Conservation (phyloP, 2,797 vertebrate species). For the Cyclopterus lumpus region DNA sequence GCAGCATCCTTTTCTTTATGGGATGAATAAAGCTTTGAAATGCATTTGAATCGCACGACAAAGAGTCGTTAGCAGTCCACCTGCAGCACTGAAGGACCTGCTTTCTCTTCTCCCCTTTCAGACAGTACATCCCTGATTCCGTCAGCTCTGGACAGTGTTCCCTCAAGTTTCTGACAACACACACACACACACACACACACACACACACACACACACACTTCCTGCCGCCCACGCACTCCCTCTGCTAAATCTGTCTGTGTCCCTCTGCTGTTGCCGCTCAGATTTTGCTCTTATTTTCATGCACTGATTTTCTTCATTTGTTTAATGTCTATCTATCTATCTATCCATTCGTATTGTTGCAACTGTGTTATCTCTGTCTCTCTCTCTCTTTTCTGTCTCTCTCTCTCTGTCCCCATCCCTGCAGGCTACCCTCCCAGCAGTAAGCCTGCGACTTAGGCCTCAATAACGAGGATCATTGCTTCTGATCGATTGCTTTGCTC, state of each 20-base stretch:
- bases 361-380: background rate
- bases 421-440: background rate
- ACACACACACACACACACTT: conserved; percentile 52
- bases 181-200: conserved; percentile 31
- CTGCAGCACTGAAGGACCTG: conserved; percentile 33
- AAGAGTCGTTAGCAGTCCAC: conserved; percentile 30
- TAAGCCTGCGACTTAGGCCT: conserved; percentile 53
- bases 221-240: conserved; percentile 61
- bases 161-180: conserved; percentile 62
- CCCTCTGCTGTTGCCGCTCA: conserved; percentile 36
- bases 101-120: conserved; percentile 18
- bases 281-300: conserved; percentile 23
- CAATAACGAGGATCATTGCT: conserved; percentile 70
- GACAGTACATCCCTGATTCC: conserved; percentile 45
- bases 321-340: conserved; percentile 2
- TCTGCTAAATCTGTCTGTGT: conserved; percentile 64
- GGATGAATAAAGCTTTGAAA: conserved; percentile 45
- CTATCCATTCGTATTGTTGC: background rate
- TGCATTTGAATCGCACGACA: conserved; percentile 28
- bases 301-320: background rate
- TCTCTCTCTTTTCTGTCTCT: background rate
- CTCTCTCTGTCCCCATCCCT: background rate
- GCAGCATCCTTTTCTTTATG: conserved; percentile 8
- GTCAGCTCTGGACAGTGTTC: conserved; percentile 63
- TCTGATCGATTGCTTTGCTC: conserved; percentile 42